Percentiles rank a stretch among this genome's conserved stretches.
phyloP scores from a whole-genome alignment of 2,797 vertebrate species.

The Pantherophis vulpinus region DNA sequence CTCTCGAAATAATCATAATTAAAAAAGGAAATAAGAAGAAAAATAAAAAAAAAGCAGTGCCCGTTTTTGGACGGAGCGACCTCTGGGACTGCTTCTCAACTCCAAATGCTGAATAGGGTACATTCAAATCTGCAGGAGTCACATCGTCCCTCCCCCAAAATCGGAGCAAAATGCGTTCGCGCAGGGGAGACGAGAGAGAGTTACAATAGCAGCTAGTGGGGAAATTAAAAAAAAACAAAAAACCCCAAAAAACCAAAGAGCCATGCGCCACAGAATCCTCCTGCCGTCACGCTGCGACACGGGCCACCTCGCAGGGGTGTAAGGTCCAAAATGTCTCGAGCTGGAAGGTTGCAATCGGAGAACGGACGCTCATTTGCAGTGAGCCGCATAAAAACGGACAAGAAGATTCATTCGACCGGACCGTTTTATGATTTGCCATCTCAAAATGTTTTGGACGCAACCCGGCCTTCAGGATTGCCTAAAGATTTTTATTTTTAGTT shows the following conservation, averaged over 20 bases:
- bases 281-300: background rate
- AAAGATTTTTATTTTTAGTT: background rate
- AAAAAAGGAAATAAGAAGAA: background rate
- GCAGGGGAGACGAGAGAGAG: background rate
- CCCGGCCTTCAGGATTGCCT: background rate
- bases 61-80: background rate
- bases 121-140: background rate
- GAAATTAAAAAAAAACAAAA: background rate
- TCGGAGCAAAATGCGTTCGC: background rate
- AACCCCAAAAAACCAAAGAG: background rate
- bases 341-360: background rate
- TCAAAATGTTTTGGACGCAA: background rate
- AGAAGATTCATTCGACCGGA: background rate
- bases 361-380: background rate
- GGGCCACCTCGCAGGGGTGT: background rate
- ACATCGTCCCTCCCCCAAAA: background rate
- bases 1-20: background rate
- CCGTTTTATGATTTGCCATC: background rate
- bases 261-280: background rate
- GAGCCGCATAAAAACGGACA: background rate
- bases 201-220: background rate
- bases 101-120: background rate
- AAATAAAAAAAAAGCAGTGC: background rate
- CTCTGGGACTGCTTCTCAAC: background rate
- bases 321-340: background rate